These are phyloP conservation scores for Zophobas morio DNA, from an alignment of 1,140 invertebrate species.

Conservation along the genomic window DNA sequence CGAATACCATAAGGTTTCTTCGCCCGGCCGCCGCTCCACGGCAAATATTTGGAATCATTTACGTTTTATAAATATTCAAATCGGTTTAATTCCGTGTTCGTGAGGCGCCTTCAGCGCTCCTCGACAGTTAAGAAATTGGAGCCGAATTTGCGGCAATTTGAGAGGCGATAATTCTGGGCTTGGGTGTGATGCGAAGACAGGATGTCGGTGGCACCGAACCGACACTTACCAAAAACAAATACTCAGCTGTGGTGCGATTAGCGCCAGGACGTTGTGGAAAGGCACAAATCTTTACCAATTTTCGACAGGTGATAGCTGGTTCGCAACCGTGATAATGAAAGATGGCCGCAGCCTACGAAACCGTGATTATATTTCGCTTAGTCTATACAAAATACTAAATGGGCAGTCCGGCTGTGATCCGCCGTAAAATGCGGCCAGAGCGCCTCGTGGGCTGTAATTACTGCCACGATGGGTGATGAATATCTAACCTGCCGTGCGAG, in stretches of 20 bases:
- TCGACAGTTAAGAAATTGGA: background rate
- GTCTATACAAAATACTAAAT: slow-evolving; percentile 33
- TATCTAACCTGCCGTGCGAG: slow-evolving; percentile 49
- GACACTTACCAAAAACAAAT: slow-evolving; percentile 18
- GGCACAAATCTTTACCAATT: slow-evolving; percentile 31
- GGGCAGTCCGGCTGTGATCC: slow-evolving; percentile 35
- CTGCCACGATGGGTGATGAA: slow-evolving; percentile 47
- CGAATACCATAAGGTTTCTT: no score
- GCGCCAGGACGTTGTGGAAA: slow-evolving; percentile 34
- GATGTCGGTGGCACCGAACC: slow-evolving; percentile 8
- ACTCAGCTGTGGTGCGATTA: slow-evolving; percentile 7
- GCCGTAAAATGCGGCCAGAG: slow-evolving; percentile 37
- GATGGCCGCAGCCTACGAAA: slow-evolving; percentile 13
- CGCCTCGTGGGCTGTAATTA: slow-evolving; percentile 43
- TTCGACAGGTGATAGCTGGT: slow-evolving; percentile 42
- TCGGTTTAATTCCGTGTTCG: background rate
- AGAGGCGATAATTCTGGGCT: slow-evolving; percentile 12
- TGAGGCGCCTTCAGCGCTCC: background rate
- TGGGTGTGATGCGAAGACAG: slow-evolving; percentile 5
- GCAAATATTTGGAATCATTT: background rate
- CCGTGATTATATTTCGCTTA: slow-evolving; percentile 47
- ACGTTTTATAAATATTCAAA: background rate
- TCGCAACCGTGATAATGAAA: slow-evolving; percentile 23
- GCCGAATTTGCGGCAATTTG: slow-evolving; percentile 10
- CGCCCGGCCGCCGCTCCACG: no score